Evolutionary conservation across 2,113 vertebrate species (phyloP), one percentile per base, ranked within the genome.

Genomic region (Mastomys natalensis): DNA sequence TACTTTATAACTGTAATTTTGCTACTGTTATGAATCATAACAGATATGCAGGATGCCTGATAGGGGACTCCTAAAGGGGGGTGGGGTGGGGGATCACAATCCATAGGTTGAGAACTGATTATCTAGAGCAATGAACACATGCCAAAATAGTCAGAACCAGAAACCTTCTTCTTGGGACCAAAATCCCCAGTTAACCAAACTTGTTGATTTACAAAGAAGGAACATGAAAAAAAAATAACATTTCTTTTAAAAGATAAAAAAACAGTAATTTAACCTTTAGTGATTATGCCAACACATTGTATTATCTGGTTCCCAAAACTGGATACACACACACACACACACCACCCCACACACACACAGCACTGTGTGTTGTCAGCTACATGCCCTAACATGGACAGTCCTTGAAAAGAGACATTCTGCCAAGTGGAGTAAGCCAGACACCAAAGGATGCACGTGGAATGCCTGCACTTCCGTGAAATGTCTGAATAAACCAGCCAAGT

Each of bases 181-280:
- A 15, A 89, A 51, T 60, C 43, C 51, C 26, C 48, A 77, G 55
- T 82, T 22, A 19, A 22, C 37, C 91, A 70, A 62, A 87, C 7
- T 48, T 12, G 37, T 66, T 62, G 37, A 58, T 76, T 40, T 78
- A 80, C 55, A 84, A 91, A 96, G 51, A n/a, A 86, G 43, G 26
- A 78, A 78, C 29, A 88, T 64, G 16, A 91, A 76, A 37, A 31
- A 82, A 16, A 89, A 87, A 64, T 45, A 87, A 68, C n/a, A 66
- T 45, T 24, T 90, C 60, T 73, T 73, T 89, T 48, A 91, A 86
- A 90, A 72, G 22, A 94, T 70, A 87, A 95, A 93, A 91, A 55
- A 7, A n/a, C 11, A 58, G 34, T 60, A 55, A 82, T 58, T 60
- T 31, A 68, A 37, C 55, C 24, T 60, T 51, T 34, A 0, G 26